Evolutionary conservation across 2,888 invertebrate genomes (phyloP), one percentile per base, ranked within the genome.

Genomic region (Orthosia incerta): DNA sequence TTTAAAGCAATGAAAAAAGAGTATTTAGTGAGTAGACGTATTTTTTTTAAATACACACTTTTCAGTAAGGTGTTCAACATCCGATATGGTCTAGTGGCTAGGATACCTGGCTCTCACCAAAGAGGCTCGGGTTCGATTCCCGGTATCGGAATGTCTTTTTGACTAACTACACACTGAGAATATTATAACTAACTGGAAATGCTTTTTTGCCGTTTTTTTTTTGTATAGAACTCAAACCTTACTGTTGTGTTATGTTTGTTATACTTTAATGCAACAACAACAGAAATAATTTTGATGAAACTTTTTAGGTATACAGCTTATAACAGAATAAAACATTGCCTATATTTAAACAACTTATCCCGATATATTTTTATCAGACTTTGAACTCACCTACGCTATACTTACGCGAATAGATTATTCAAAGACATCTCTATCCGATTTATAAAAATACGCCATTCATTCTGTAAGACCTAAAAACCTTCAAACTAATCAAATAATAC

Each of bases 21-120:
- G n/a, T n/a, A n/a, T n/a, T n/a, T n/a, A n/a, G n/a, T n/a, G n/a
- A n/a, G n/a, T n/a, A n/a, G n/a, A n/a, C n/a, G n/a, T n/a, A n/a
- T n/a, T 31, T 31, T 31, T 31, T 31, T 31, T 31, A 31, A 31
- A 31, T 31, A 53, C 15, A 23, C n/a, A 1, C 0, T 57, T 70
- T 76, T 76, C 53, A 13, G 1, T 0, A 0, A 0, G 0, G 0
- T 0, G 0, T 0, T 3, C 0, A 50, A 11, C 1, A 80, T 80
- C 80, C 80, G 79, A 80, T 80, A 80, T 81, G 79, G 80, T 97
- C 97, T 97, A 97, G 97, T 97, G 97, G 97, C 97, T 97, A 97
- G 97, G 97, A 97, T 97, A 97, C 97, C 97, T 97, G 97, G 97
- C 97, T 97, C 97, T 97, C 97, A 97, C 97, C 97, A 97, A 97